phyloP scores from a whole-genome alignment of 2,888 invertebrate genomes.

The Tuberolachnus salignus region DNA sequence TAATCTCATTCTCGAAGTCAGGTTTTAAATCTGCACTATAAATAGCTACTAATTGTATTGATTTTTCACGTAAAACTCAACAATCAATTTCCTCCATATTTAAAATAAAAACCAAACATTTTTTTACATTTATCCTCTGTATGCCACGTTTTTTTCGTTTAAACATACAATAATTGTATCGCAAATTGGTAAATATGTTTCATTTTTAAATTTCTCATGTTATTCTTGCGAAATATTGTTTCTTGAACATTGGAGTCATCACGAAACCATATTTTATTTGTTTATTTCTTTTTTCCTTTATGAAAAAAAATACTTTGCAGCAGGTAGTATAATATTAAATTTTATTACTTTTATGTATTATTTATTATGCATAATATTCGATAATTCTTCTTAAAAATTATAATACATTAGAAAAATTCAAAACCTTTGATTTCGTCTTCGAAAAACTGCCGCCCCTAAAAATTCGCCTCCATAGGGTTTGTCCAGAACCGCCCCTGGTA shows the following conservation, averaged over 20 bases:
- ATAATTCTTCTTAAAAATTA: no score
- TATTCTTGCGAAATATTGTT: slow-evolving; percentile 18
- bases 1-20: not conserved
- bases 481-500: no score
- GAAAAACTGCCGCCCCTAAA: no score
- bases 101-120: slow-evolving; percentile 17
- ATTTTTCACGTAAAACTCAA: slow-evolving; percentile 11
- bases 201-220: slow-evolving; percentile 26
- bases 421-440: no score
- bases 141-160: slow-evolving; percentile 25
- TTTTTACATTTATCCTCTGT: not conserved
- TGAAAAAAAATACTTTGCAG: no score
- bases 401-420: no score
- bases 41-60: slow-evolving; percentile 13
- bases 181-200: slow-evolving; percentile 28
- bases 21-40: not conserved
- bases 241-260: slow-evolving; percentile 8
- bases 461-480: no score
- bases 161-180: slow-evolving; percentile 24
- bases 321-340: no score
- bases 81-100: slow-evolving; percentile 12
- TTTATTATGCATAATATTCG: no score
- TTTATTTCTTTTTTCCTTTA: slow-evolving; percentile 14
- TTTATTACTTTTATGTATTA: no score
- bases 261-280: slow-evolving; percentile 12